Evolutionary conservation across 2,888 invertebrate genomes (phyloP), one percentile per base, ranked within the genome.

Genomic region (Dynastes tityus): DNA sequence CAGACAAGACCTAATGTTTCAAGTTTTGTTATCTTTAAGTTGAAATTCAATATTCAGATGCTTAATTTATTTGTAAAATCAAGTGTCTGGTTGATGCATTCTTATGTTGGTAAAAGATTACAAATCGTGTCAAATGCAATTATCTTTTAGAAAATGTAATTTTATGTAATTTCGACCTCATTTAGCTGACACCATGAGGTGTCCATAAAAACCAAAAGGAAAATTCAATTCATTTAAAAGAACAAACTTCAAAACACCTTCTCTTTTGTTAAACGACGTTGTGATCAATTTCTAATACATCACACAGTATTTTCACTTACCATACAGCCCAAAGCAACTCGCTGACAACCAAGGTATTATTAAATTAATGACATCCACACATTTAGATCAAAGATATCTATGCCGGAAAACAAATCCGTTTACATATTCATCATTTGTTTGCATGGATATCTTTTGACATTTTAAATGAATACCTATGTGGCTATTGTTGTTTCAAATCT

Each of bases 361-460:
- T 73, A 37, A 40, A 73, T 70, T 58, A 55, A 74, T 63, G 11
- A 74, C 45, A 45, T 63, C 9, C 51, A 51, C 13, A 51, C 51
- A 51, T 68, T n/a, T 51, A 68, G 68, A 68, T 68, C 68, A 68
- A 68, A 68, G 68, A 68, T 68, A 68, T 68, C 68, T 27, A 6
- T 2, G 49, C 29, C 11, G 6, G 27, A 51, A 51, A 13, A 68
- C 27, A 49, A 11, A 51, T 27, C 51, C 51, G 11, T 51, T 49
- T 51, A 27, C 51, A 27, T 51, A 68, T 68, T 68, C 29, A 68
- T 68, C 68, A 68, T 68, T 2, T 68, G 68, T 68, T 51, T 68
- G 13, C 49, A 13, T 27, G n/a, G 6, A n/a, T 68, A 29, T 29
- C 68, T 11, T 51, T 68, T 68, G 68, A 49, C 49, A 68, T 68